phyloP scores from a whole-genome alignment of 2,113 vertebrate species.

The Pleuronectes platessa region DNA sequence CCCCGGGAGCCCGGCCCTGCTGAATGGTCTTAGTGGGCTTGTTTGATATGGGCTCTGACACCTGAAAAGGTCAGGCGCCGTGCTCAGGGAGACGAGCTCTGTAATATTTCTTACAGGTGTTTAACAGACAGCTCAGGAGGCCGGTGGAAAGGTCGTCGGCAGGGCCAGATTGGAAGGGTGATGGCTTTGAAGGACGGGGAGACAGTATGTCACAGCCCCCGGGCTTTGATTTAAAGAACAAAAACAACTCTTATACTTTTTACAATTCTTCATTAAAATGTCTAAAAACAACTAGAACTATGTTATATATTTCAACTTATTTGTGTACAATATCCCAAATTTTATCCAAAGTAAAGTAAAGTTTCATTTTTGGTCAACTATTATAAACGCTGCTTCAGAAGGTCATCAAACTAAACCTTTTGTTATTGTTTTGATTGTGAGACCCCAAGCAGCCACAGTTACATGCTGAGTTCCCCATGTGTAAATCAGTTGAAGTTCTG shows the following conservation, averaged over 20 bases:
- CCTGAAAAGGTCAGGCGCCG: slow-evolving; percentile 80
- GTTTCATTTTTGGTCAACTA: too few species aligned
- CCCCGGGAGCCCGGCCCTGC: slow-evolving; percentile 46
- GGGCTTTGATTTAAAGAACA: slow-evolving; percentile 55
- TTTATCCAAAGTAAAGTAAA: too few species aligned
- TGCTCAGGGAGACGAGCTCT: slow-evolving; percentile 68
- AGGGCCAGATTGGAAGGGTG: slow-evolving; percentile 52
- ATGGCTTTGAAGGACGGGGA: slow-evolving; percentile 71
- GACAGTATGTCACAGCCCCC: slow-evolving; percentile 54
- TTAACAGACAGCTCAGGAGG: slow-evolving; percentile 76
- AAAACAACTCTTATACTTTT: slow-evolving; percentile 9
- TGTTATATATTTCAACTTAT: too few species aligned
- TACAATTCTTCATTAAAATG: too few species aligned
- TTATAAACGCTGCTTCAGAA: too few species aligned
- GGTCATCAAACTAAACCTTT: too few species aligned
- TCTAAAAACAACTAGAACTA: too few species aligned
- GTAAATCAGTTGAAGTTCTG: not conserved
- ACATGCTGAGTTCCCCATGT: not conserved
- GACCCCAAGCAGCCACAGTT: not conserved
- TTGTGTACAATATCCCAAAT: too few species aligned
- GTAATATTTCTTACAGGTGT: slow-evolving; percentile 82
- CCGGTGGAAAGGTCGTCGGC: slow-evolving; percentile 67
- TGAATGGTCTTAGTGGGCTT: slow-evolving; percentile 75
- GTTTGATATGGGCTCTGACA: slow-evolving; percentile 80
- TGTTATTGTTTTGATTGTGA: too few species aligned